Percentiles rank a stretch among this genome's conserved stretches.
These are phyloP conservation scores for Lineus longissimus DNA, from an alignment of 1,140 invertebrate genomes.

Conservation along the genomic window DNA sequence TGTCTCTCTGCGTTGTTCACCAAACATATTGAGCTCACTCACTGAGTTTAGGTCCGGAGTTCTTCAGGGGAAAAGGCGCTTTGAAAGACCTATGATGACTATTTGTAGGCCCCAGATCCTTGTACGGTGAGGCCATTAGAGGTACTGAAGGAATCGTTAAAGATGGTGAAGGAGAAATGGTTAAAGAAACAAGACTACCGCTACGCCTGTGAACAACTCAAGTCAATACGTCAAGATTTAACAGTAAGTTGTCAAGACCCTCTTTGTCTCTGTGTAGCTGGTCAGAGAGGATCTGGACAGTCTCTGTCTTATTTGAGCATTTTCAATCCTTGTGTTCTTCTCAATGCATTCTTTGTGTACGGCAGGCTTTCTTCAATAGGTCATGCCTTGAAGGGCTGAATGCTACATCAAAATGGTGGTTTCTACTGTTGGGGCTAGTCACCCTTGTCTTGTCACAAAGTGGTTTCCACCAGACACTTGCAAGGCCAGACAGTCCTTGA, in stretches of 20 bases:
- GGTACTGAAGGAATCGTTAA: constrained; percentile 78
- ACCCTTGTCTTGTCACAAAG: no score
- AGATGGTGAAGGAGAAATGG: constrained; percentile 88
- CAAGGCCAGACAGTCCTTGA: no score
- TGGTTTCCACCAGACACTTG: no score
- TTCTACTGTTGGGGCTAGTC: no score
- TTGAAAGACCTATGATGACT: neutral
- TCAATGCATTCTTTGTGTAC: constrained; percentile 2
- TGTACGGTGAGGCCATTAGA: constrained; percentile 83
- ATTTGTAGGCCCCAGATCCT: constrained; percentile 77
- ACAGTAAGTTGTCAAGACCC: constrained; percentile 86
- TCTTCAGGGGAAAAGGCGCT: neutral
- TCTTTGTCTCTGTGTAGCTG: constrained; percentile 1
- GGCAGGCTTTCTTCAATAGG: neutral
- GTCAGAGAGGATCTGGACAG: no score
- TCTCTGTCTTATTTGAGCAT: neutral
- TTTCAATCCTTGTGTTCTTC: constrained; percentile 16
- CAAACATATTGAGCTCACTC: neutral
- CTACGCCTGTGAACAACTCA: constrained; percentile 96
- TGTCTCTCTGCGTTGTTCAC: neutral
- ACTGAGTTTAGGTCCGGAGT: neutral
- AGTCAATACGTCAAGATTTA: constrained; percentile 96
- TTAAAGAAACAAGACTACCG: constrained; percentile 83
- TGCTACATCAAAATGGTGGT: no score
- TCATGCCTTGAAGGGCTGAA: no score